Evolutionary conservation across 2,888 invertebrate genomes (phyloP).

Genomic region (Epinotia brunnichana): DNA sequence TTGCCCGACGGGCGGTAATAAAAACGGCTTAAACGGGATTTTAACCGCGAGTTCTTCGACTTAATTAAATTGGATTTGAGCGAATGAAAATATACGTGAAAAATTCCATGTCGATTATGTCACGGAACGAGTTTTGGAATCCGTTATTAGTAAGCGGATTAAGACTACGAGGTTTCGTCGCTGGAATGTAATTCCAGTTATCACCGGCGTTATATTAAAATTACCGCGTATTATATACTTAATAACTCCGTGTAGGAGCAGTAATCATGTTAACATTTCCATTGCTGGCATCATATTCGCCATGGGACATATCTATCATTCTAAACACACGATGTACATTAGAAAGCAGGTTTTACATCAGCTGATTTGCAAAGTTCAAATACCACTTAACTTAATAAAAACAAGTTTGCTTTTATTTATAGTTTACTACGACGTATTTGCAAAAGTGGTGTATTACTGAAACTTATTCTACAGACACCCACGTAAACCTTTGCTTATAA

Average conservation of each 20-base stretch:
- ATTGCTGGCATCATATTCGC: conserved; percentile 16
- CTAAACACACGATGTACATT: background rate
- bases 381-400: background rate
- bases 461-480: background rate
- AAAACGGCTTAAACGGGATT: conserved; percentile 84
- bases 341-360: background rate
- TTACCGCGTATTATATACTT: background rate
- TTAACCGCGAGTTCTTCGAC: conserved; percentile 82
- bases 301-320: conserved; percentile 32
- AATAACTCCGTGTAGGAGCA: background rate
- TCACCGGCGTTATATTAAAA: conserved; percentile 19
- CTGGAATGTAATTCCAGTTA: conserved; percentile 23
- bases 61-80: conserved; percentile 84
- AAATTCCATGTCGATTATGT: conserved; percentile 82
- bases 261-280: conserved; percentile 31
- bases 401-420: too few relatives aligned
- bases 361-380: conserved; percentile 1
- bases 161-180: conserved; percentile 29
- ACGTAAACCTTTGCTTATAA: conserved; percentile 11
- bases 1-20: conserved; percentile 82
- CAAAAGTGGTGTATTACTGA: background rate
- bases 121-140: conserved; percentile 76
- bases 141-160: conserved; percentile 61
- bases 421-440: background rate
- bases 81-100: conserved; percentile 82